Conservation (phyloP, 2,888 invertebrate species). For the Chromoteleia sp. region DNA sequence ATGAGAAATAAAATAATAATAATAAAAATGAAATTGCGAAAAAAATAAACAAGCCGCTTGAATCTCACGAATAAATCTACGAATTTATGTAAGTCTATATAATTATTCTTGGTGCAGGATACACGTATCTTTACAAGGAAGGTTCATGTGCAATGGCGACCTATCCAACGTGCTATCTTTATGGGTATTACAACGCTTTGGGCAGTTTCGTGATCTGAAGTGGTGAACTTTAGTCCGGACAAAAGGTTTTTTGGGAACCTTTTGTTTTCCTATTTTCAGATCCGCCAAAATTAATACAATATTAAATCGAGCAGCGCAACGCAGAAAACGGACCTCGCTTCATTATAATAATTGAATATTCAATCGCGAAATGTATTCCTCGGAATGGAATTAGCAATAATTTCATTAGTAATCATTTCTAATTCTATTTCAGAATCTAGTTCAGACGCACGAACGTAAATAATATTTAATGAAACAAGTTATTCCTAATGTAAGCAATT, state of each 20-base stretch:
- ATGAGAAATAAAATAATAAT: conserved; percentile 52
- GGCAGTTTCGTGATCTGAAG: conserved; percentile 81
- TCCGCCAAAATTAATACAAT: conserved; percentile 32
- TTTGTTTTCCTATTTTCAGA: conserved; percentile 29
- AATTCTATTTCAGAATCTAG: neutral
- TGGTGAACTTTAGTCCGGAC: conserved; percentile 55
- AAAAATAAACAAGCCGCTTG: conserved; percentile 57
- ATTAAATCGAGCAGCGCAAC: neutral
- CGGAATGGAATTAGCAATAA: neutral
- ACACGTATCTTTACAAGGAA: conserved; percentile 78
- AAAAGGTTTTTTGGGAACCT: conserved; percentile 27
- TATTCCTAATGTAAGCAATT: conserved; percentile 15
- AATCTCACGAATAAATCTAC: conserved; percentile 77
- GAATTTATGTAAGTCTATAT: conserved; percentile 77
- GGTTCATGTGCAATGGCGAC: conserved; percentile 74
- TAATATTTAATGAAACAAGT: neutral
- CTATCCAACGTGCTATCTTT: conserved; percentile 81
- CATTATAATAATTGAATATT: neutral
- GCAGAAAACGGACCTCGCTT: neutral
- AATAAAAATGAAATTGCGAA: conserved; percentile 48
- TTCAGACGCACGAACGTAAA: neutral
- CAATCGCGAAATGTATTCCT: neutral
- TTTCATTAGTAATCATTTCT: neutral
- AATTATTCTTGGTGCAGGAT: conserved; percentile 78
- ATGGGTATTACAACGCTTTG: conserved; percentile 82